Conservation (phyloP, 2,113 vertebrate genomes). For the Malurus melanocephalus region DNA sequence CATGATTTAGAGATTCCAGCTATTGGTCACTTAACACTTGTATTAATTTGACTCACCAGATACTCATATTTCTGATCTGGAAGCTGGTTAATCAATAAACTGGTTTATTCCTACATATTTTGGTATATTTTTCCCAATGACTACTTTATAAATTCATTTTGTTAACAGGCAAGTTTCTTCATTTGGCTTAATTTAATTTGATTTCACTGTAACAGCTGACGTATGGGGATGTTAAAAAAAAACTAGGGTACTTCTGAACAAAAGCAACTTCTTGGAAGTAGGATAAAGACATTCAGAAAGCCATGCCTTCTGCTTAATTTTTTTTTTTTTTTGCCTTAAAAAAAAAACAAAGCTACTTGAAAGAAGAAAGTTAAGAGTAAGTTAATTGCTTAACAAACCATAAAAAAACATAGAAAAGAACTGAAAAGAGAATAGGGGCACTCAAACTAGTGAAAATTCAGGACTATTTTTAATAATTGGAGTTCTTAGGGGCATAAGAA, state of each 20-base stretch:
- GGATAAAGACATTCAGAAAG: slow-evolving; percentile 9
- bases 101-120: background rate
- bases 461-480: slow-evolving; percentile 52
- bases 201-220: slow-evolving; percentile 17
- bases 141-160: background rate
- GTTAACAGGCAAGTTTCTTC: slow-evolving; percentile 28
- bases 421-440: background rate
- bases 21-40: slow-evolving; percentile 20
- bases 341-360: slow-evolving; percentile 50
- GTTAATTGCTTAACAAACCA: slow-evolving; percentile 59
- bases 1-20: background rate
- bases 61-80: background rate
- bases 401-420: slow-evolving; percentile 26
- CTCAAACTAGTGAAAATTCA: slow-evolving; percentile 3
- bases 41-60: slow-evolving; percentile 10
- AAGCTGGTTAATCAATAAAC: slow-evolving; percentile 33
- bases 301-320: background rate
- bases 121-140: background rate
- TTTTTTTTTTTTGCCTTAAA: background rate
- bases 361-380: slow-evolving; percentile 51
- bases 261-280: background rate
- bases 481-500: slow-evolving; percentile 40
- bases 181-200: slow-evolving; percentile 44
- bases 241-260: slow-evolving; percentile 22
- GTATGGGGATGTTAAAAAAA: slow-evolving; percentile 39